Conservation (phyloP, 1,140 invertebrate genomes). For the Drosophila auraria region DNA sequence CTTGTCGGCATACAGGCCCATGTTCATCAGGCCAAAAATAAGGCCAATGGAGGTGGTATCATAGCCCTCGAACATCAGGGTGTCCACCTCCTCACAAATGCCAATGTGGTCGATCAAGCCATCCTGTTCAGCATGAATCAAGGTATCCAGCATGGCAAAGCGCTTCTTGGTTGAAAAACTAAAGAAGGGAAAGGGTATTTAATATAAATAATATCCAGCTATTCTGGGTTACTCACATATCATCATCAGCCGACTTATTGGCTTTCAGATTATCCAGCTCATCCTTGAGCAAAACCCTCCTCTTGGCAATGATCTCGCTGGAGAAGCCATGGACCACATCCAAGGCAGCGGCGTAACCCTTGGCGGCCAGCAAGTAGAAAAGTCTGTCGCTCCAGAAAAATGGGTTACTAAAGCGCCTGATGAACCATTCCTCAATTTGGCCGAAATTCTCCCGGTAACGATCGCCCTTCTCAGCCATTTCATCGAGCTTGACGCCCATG, state of each 20-base stretch:
- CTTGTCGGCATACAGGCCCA: constrained; percentile 87
- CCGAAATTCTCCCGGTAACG: constrained; percentile 69
- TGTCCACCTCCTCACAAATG: constrained; percentile 93
- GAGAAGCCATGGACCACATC: constrained; percentile 69
- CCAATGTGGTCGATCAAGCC: constrained; percentile 87
- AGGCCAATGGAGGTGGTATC: constrained; percentile 90
- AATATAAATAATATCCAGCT: no score
- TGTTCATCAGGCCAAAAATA: constrained; percentile 87
- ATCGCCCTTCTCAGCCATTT: constrained; percentile 71
- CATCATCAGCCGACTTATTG: constrained; percentile 42
- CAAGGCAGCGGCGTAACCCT: constrained; percentile 45
- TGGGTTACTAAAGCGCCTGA: constrained; percentile 65
- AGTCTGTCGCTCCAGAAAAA: constrained; percentile 54
- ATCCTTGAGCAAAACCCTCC: constrained; percentile 47
- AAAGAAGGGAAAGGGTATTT: accelerated
- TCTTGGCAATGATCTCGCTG: constrained; percentile 76
- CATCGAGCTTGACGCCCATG: constrained; percentile 89
- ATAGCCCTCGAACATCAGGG: constrained; percentile 92
- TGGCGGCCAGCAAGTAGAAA: constrained; percentile 56
- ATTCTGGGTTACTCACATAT: constrained; percentile 24
- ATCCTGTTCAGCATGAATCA: constrained; percentile 87
- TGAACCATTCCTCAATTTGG: constrained; percentile 66
- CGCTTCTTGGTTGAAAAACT: constrained; percentile 85
- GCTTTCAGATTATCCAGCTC: constrained; percentile 9
- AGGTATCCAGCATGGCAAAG: constrained; percentile 92